Evolutionary conservation across 2,113 vertebrate genomes (phyloP).

Genomic region (Mystacornis crossleyi): DNA sequence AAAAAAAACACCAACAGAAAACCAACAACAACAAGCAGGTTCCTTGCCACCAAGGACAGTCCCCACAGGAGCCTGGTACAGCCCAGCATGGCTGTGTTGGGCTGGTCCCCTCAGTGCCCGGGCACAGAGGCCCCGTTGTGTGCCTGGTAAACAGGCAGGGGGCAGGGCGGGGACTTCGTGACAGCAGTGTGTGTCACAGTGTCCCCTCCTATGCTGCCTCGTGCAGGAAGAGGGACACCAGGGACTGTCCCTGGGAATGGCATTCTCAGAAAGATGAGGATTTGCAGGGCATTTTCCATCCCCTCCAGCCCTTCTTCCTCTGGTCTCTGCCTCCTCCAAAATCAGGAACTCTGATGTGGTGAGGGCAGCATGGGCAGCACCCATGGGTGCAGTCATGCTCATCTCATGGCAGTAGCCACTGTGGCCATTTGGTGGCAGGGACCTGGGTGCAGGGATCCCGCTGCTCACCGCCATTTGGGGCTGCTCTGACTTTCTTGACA

Average conservation of each 20-base stretch:
- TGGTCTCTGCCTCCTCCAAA: background rate
- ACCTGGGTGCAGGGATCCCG: background rate
- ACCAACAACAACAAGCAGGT: background rate
- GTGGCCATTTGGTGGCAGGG: rapidly evolving
- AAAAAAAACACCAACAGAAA: too few species aligned
- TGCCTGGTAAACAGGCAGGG: conserved; percentile 41
- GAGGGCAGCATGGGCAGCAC: background rate
- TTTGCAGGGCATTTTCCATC: background rate
- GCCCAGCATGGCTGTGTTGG: background rate
- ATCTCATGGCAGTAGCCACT: background rate
- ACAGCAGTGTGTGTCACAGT: background rate
- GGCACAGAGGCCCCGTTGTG: conserved; percentile 46
- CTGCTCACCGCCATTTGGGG: background rate
- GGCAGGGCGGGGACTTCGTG: background rate
- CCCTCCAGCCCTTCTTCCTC: background rate
- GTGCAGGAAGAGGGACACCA: background rate
- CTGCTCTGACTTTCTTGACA: background rate
- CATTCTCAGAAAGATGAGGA: background rate
- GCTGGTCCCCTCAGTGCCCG: background rate
- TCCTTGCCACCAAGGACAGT: background rate
- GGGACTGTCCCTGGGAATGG: background rate
- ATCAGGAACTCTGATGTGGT: background rate
- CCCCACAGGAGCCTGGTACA: conserved; percentile 26
- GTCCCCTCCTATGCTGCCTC: background rate
- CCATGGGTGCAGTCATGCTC: background rate